Evolutionary conservation across 2,888 invertebrate genomes (phyloP).

Genomic region (Folsomia candida): DNA sequence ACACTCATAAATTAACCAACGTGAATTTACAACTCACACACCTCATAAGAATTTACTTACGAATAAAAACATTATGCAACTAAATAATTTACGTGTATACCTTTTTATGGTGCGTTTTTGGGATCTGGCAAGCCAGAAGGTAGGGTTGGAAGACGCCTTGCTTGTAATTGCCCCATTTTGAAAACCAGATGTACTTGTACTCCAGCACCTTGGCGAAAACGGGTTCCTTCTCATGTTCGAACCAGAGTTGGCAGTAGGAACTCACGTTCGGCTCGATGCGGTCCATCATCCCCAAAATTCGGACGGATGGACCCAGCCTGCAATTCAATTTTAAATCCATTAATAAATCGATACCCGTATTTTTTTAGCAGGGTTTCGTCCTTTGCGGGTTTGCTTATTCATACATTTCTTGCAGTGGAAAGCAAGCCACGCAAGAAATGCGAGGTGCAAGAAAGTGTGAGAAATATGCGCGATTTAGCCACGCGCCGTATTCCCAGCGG

Average conservation of each 20-base stretch:
- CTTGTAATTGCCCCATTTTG: slow-evolving; percentile 90
- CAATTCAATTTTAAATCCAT: too few relatives aligned
- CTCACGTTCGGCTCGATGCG: slow-evolving; percentile 77
- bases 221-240: slow-evolving; percentile 77
- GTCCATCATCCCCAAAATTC: slow-evolving; percentile 85
- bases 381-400: too few relatives aligned
- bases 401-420: not conserved
- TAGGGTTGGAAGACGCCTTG: slow-evolving; percentile 89
- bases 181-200: slow-evolving; percentile 92
- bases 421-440: too few relatives aligned
- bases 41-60: too few relatives aligned
- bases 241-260: slow-evolving; percentile 87
- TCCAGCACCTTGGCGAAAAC: slow-evolving; percentile 67
- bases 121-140: slow-evolving; percentile 82
- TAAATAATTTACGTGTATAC: not conserved
- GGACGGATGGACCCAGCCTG: slow-evolving; percentile 72
- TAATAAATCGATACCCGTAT: too few relatives aligned
- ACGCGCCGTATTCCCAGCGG: too few relatives aligned
- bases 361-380: too few relatives aligned
- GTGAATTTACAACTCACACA: too few relatives aligned
- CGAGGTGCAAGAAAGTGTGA: not conserved
- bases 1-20: too few relatives aligned
- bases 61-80: too few relatives aligned
- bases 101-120: slow-evolving; percentile 66
- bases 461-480: too few relatives aligned